phyloP scores from a whole-genome alignment of 2,888 invertebrate genomes.

The Zootermopsis nevadensis region DNA sequence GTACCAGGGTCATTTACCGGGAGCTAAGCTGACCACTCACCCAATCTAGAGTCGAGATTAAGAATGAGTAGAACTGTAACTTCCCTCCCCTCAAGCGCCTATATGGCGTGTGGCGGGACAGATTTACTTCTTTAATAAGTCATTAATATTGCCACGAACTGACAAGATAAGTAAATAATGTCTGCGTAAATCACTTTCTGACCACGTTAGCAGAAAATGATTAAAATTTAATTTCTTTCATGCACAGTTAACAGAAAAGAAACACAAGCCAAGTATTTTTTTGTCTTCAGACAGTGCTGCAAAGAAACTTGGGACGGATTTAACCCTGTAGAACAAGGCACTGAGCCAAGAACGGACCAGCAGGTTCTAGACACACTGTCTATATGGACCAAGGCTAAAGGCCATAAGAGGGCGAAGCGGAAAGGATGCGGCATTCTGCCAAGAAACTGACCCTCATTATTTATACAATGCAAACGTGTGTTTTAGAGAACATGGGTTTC shows the following conservation, averaged over 20 bases:
- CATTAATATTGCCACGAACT: no score
- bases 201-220: constrained; percentile 22
- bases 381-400: constrained; percentile 32
- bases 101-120: no score
- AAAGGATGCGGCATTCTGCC: constrained; percentile 41
- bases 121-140: no score
- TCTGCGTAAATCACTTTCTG: constrained; percentile 19
- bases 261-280: constrained; percentile 5
- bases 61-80: no score
- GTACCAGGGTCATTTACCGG: no score
- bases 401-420: constrained; percentile 11
- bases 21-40: no score
- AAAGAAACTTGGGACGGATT: constrained; percentile 38
- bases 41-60: no score
- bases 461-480: constrained; percentile 52
- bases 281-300: background rate
- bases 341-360: constrained; percentile 37
- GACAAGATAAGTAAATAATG: background rate
- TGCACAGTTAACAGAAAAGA: constrained; percentile 1
- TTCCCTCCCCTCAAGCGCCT: no score
- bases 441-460: constrained; percentile 49
- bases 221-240: constrained; percentile 23
- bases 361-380: constrained; percentile 30
- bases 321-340: constrained; percentile 33
- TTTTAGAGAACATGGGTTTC: constrained; percentile 43